Percentiles rank a stretch among this genome's conserved stretches.
Evolutionary conservation across 2,113 vertebrate species (phyloP).

Genomic region (Calonectris borealis): DNA sequence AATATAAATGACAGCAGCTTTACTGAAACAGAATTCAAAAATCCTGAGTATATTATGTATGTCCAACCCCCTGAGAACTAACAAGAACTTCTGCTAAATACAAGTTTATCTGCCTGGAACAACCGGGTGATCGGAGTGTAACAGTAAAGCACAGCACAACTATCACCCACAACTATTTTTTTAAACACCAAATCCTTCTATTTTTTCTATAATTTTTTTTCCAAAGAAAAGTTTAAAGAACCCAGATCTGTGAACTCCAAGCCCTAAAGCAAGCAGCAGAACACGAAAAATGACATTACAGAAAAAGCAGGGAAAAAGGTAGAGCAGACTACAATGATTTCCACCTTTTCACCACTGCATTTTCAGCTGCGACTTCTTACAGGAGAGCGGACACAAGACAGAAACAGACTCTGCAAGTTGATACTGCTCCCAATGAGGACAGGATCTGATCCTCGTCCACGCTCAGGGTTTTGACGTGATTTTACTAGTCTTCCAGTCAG

Average conservation of each 20-base stretch:
- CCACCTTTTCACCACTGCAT: not conserved
- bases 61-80: not conserved
- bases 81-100: not conserved
- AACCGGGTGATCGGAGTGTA: accelerated
- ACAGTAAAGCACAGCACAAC: not conserved
- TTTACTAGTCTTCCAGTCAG: not conserved
- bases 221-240: not conserved
- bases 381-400: accelerated
- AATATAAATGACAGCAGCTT: not conserved
- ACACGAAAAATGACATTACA: accelerated
- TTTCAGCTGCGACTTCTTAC: not conserved
- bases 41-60: no score
- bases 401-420: not conserved
- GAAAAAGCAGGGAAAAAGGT: not conserved
- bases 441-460: not conserved
- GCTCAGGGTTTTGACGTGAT: not conserved
- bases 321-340: accelerated
- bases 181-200: not conserved
- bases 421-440: accelerated
- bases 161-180: not conserved
- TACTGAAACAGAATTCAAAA: not conserved
- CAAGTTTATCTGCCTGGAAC: not conserved
- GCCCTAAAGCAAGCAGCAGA: not conserved
- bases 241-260: not conserved
- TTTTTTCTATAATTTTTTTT: not conserved